Percentiles rank a stretch among this genome's conserved stretches.
Conservation (phyloP, 2,888 invertebrate genomes). For the Dysmachus trigonus region DNA sequence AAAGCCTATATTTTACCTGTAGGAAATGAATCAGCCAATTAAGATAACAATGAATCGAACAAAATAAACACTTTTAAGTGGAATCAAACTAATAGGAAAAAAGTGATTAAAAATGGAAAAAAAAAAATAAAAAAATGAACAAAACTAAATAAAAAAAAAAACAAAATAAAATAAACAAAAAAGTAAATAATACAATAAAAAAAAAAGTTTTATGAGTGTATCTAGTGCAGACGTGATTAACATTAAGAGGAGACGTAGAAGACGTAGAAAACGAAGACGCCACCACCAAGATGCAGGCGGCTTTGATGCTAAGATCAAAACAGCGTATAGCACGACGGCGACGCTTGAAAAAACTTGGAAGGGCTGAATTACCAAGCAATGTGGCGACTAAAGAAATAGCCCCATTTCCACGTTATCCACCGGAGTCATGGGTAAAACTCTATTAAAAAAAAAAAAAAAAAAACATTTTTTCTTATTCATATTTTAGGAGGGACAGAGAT, state of each 20-base stretch:
- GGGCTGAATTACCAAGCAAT: constrained; percentile 85
- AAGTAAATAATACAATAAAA: constrained; percentile 20
- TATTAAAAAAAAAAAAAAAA: constrained; percentile 51
- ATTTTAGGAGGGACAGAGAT: background rate
- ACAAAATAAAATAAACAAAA: background rate
- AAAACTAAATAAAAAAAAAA: background rate
- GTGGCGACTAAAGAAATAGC: constrained; percentile 87
- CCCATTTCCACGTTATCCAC: constrained; percentile 88
- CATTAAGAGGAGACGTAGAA: constrained; percentile 55
- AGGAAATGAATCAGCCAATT: background rate
- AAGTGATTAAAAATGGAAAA: constrained; percentile 19
- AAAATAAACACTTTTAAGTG: background rate
- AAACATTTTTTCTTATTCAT: constrained; percentile 56
- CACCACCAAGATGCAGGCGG: constrained; percentile 84
- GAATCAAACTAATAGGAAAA: background rate
- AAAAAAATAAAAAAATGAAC: constrained; percentile 10
- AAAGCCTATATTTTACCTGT: background rate
- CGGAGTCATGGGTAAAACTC: constrained; percentile 74
- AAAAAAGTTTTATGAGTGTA: constrained; percentile 50
- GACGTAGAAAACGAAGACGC: constrained; percentile 52
- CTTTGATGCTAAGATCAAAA: constrained; percentile 90
- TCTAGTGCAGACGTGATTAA: constrained; percentile 56
- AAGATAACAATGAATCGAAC: background rate
- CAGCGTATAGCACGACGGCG: constrained; percentile 84
- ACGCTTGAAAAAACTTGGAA: constrained; percentile 78